Evolutionary conservation across 1,140 invertebrate species (phyloP).

Genomic region (Lepidurus arcticus): DNA sequence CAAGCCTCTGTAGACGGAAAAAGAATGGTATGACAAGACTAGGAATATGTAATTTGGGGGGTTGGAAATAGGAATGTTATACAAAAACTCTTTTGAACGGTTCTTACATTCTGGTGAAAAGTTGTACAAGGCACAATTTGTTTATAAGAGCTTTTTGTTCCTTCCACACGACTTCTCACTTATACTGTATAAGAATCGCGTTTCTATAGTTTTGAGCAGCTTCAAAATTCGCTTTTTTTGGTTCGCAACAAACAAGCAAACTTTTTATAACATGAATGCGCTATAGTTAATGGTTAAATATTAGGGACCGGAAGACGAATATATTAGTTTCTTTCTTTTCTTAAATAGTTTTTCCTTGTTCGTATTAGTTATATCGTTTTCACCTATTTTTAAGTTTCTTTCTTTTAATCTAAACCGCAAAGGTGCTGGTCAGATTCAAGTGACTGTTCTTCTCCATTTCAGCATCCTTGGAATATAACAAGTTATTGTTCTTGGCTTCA

Average conservation of each 20-base stretch:
- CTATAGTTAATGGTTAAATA: too few relatives aligned
- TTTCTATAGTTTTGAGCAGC: too few relatives aligned
- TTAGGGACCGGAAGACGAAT: too few relatives aligned
- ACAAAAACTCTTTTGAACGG: neutral
- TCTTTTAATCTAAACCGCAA: neutral
- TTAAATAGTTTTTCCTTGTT: neutral
- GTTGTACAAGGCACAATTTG: too few relatives aligned
- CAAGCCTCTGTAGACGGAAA: conserved; percentile 4
- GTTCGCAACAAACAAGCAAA: too few relatives aligned
- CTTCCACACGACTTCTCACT: too few relatives aligned
- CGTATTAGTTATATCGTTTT: neutral
- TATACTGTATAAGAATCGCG: too few relatives aligned
- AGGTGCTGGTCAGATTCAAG: neutral
- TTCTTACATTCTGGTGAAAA: neutral
- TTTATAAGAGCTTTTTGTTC: too few relatives aligned
- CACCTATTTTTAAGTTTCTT: neutral
- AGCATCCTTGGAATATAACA: conserved; percentile 4
- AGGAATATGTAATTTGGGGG: neutral
- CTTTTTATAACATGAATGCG: too few relatives aligned
- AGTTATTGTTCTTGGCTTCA: conserved; percentile 19
- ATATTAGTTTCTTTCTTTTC: neutral
- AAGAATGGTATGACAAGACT: neutral
- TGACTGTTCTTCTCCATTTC: neutral
- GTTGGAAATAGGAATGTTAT: neutral
- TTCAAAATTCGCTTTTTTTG: too few relatives aligned